Base-by-base conservation (phyloP, 2,888 invertebrate species). In the Amiota mariae region DNA sequence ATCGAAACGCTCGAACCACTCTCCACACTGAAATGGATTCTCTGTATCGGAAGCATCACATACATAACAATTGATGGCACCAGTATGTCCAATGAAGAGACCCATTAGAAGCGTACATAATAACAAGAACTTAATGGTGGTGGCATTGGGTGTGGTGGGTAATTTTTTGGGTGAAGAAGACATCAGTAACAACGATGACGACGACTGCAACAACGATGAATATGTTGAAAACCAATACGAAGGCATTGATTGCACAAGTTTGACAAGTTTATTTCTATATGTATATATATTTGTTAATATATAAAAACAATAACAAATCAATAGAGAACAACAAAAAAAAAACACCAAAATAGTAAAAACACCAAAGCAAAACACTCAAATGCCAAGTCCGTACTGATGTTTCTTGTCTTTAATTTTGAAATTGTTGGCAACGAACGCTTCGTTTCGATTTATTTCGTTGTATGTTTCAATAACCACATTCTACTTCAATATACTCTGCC, bases 1-100 rank as follows among this genome's bases (percentile, higher is more conserved):
- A 87, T 91, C 91, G 85, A 93, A 92, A 81, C 91, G 91, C 74
- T 92, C 91, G 87, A 96, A 91, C 92, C 92, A 94, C 88, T 97
- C 95, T 88, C 94, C 94, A 90, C 97, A 97, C 88, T 96, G 94
- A 90, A 96, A 96, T 13, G 95, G 96, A 85, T 93, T 91, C 64
- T 91, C 89, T 36, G 94, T 93, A 88, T 95, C 94, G 57, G 95
- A 95, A 56, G 97, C 97, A 82, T 94, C 94, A 91, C 98, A 98
- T 87, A 96, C 95, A 90, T 95, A 98, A 90, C 98, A 98, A 82
- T 93, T 91, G 85, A 98, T 93, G 76, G 93, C 92, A 84, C 3
- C 46, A 8, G 66, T 18, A 48, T 15, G n/a, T 47, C 90, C 47
- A 75, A 74, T 36, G 71, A 70, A 12, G 9, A 59, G 8, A 2